Conservation (phyloP, 2,888 invertebrate species). For the Cremastobaeus sp. region DNA sequence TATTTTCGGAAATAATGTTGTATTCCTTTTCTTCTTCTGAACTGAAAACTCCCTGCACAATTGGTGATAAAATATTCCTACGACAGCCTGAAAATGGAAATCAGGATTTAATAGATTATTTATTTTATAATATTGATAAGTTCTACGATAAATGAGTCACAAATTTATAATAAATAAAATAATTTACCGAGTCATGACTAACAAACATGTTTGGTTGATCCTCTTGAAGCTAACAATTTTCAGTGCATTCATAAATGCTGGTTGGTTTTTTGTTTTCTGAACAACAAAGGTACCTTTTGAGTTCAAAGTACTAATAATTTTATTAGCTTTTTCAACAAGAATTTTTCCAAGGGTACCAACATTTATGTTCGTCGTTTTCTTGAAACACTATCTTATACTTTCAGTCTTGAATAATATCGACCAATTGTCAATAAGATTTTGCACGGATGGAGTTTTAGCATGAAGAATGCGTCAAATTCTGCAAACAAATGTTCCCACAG, state of each 20-base stretch:
- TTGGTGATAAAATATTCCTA: neutral
- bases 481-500: neutral
- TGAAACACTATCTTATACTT: neutral
- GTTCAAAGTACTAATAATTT: neutral
- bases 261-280: neutral
- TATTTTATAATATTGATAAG: no score
- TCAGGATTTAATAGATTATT: neutral
- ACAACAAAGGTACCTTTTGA: neutral
- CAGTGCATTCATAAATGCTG: neutral
- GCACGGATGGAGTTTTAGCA: neutral
- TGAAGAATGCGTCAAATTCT: neutral
- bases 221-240: neutral
- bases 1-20: neutral
- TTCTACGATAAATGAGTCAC: neutral
- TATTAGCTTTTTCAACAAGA: neutral
- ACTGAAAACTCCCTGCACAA: neutral
- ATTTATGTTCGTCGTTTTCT: neutral
- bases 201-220: no score
- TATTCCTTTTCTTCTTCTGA: neutral
- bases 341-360: neutral
- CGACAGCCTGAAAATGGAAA: neutral
- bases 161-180: neutral
- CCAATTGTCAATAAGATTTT: neutral
- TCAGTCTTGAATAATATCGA: neutral
- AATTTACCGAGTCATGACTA: no score